phyloP scores from a whole-genome alignment of 2,888 invertebrate genomes.

The Dolomedes plantarius region DNA sequence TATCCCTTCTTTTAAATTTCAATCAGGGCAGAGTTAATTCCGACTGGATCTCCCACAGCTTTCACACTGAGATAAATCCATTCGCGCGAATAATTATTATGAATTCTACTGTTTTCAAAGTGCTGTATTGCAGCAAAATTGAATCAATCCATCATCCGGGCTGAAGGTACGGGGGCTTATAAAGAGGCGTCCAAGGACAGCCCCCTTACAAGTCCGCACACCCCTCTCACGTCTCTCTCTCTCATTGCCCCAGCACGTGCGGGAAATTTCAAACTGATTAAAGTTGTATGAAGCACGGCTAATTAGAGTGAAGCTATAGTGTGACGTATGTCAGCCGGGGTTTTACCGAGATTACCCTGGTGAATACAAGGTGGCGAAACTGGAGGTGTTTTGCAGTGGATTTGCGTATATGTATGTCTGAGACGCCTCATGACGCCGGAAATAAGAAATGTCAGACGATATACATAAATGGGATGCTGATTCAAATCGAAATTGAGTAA shows the following conservation, averaged over 20 bases:
- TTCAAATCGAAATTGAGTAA: too few relatives aligned
- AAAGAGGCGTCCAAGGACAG: background rate
- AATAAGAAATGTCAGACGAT: too few relatives aligned
- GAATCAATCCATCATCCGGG: background rate
- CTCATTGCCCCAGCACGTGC: conserved; percentile 1
- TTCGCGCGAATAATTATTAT: background rate
- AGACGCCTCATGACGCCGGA: too few relatives aligned
- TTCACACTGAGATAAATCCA: background rate
- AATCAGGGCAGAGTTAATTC: too few relatives aligned
- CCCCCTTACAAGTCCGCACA: background rate
- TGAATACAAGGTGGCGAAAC: background rate
- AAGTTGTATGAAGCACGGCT: conserved; percentile 9
- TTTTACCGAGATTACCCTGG: background rate
- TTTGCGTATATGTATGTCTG: too few relatives aligned
- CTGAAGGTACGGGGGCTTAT: background rate
- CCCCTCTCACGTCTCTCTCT: too few relatives aligned
- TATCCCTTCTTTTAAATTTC: too few relatives aligned
- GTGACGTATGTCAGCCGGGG: background rate
- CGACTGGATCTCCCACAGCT: too few relatives aligned
- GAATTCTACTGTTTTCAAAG: background rate
- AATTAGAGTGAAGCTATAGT: background rate
- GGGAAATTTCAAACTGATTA: conserved; percentile 7
- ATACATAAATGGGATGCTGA: too few relatives aligned
- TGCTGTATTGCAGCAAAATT: background rate
- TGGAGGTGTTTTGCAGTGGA: background rate